These are phyloP conservation scores for Apoderus coryli DNA, from an alignment of 2,888 invertebrate genomes.

Conservation along the genomic window DNA sequence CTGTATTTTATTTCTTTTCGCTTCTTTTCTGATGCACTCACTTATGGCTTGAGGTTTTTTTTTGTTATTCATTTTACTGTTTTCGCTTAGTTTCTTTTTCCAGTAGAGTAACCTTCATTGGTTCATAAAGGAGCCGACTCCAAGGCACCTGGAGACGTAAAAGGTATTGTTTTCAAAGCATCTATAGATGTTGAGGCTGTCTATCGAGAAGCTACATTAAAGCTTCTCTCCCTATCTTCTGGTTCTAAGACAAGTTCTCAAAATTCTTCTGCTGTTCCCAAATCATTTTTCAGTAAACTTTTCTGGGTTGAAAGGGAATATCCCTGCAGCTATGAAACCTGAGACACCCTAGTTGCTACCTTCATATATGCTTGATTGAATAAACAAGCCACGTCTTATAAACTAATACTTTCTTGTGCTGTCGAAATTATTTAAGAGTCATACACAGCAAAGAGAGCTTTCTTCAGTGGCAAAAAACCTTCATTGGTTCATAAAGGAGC, in stretches of 20 bases:
- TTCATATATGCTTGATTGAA: constrained; percentile 14
- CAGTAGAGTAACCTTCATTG: constrained; percentile 9
- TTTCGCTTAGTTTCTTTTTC: constrained; percentile 10
- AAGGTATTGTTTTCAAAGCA: constrained; percentile 2
- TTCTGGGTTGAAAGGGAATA: constrained; percentile 11
- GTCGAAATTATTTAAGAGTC: constrained; percentile 12
- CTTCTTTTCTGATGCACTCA: not conserved
- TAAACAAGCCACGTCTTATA: constrained; percentile 14
- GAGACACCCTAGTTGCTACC: constrained; percentile 13
- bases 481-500: constrained; percentile 6
- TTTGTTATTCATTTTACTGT: not conserved
- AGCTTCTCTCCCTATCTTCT: constrained; percentile 9
- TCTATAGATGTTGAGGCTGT: constrained; percentile 8
- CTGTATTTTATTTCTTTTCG: not conserved
- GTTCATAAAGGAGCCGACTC: constrained; percentile 7
- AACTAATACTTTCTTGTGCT: constrained; percentile 13
- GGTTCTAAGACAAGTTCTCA: constrained; percentile 9
- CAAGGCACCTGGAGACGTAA: not conserved
- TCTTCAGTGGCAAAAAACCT: constrained; percentile 11
- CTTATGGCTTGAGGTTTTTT: not conserved
- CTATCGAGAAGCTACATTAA: constrained; percentile 4
- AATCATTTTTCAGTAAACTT: constrained; percentile 11
- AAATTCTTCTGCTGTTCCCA: constrained; percentile 14
- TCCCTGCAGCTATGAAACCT: constrained; percentile 14
- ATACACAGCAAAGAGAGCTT: constrained; percentile 11